Conservation (phyloP, 2,113 vertebrate genomes). For the Condylura cristata region DNA sequence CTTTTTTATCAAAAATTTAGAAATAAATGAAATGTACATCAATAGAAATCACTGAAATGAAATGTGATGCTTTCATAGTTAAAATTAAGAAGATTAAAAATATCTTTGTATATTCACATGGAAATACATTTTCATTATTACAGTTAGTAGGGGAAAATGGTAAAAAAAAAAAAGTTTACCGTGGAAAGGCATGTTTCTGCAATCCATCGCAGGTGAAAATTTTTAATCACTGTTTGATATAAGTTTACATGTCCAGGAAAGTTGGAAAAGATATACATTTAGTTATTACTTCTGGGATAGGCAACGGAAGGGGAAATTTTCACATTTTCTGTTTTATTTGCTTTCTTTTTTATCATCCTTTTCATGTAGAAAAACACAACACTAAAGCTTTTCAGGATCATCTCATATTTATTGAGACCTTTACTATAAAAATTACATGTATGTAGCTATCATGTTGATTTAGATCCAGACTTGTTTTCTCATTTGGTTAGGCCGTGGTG, state of each 20-base stretch:
- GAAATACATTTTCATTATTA: not conserved
- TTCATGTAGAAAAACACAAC: not conserved
- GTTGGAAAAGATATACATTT: not conserved
- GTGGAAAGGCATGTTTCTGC: not conserved
- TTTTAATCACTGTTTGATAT: not conserved
- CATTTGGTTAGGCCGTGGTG: not conserved
- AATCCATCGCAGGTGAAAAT: not conserved
- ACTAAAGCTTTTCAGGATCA: not conserved
- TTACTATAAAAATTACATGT: not conserved
- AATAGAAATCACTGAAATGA: not conserved
- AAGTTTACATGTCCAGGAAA: not conserved
- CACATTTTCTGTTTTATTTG: constrained; percentile 29
- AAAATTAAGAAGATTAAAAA: constrained; percentile 4
- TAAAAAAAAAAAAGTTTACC: not conserved
- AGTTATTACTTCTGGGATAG: not conserved
- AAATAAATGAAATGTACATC: not conserved
- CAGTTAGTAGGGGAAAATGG: not conserved
- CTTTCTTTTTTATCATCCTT: not conserved
- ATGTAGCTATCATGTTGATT: not conserved
- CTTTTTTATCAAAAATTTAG: constrained; percentile 14
- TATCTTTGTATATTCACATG: not conserved
- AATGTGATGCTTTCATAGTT: not conserved
- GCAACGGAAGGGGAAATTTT: not conserved
- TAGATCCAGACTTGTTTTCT: not conserved
- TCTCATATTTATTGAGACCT: not conserved